Conservation (phyloP, 2,888 invertebrate species). For the Cephus spinipes region DNA sequence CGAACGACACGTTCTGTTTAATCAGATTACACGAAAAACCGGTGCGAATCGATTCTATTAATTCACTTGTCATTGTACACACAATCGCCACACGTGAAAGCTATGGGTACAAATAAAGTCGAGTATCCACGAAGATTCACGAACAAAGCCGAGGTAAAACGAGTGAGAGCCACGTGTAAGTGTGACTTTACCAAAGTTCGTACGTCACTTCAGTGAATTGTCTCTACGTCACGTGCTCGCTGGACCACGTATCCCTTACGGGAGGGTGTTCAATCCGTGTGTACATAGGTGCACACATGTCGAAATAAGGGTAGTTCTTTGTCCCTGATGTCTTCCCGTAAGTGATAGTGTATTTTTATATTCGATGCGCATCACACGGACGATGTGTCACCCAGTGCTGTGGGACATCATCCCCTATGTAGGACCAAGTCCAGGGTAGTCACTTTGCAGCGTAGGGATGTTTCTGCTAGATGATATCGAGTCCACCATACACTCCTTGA, state of each 20-base stretch:
- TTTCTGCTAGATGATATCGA: not conserved
- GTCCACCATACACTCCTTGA: not conserved
- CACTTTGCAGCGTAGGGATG: not conserved
- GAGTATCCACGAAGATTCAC: not conserved
- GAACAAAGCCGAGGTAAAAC: not conserved
- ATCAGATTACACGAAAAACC: not conserved
- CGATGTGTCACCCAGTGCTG: slow-evolving; percentile 20
- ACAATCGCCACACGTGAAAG: not conserved
- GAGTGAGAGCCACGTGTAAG: not conserved
- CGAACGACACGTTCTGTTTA: not conserved
- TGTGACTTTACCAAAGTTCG: slow-evolving; percentile 25
- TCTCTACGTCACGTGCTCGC: slow-evolving; percentile 29
- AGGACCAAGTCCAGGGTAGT: not conserved
- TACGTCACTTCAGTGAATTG: slow-evolving; percentile 24
- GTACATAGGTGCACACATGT: slow-evolving; percentile 4
- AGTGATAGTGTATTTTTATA: slow-evolving; percentile 27
- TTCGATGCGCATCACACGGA: slow-evolving; percentile 19
- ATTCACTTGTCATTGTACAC: too few relatives aligned
- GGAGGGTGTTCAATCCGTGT: slow-evolving; percentile 20
- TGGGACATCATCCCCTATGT: not conserved
- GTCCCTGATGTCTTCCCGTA: slow-evolving; percentile 7
- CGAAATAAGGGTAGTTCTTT: slow-evolving; percentile 1
- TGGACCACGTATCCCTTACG: slow-evolving; percentile 29
- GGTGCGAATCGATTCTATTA: too few relatives aligned
- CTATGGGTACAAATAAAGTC: not conserved